Evolutionary conservation across 1,140 invertebrate species (phyloP), one percentile per base, ranked within the genome.

Genomic region (Drosophila repletoides): DNA sequence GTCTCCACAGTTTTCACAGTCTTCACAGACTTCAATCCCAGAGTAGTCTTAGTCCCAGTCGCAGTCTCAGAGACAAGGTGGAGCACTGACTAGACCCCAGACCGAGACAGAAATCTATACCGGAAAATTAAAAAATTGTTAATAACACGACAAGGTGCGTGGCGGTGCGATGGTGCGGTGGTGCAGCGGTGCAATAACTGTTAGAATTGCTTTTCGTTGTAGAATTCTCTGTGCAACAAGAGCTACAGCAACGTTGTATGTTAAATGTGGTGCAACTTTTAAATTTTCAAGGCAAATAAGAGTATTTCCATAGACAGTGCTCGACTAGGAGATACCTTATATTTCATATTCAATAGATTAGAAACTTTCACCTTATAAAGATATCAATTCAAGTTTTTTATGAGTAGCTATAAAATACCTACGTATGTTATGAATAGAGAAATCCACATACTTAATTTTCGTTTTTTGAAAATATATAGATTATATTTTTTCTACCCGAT

Each of bases 71-170:
- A 49, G 76, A 81, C 76, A 75, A 80, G 72, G 72, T 72, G 76
- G 65, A 74, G 65, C 72, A 76, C 9, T 17, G 40, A 22, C 40
- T 28, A 2, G 19, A 9, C n/a, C 12, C n/a, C 17, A 34, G 28
- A 31, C 31, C 24, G 9, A 24, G 34, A 19, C 43, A 84, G 77
- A 88, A 88, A 88, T 88, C 83, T 88, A 88, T 88, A 88, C 83
- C 83, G 83, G 83, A 88, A 88, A 88, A 88, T 88, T 88, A 88
- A 88, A 74, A 80, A 86, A 88, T 88, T 88, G 83, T 77, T 88
- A 88, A 88, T 88, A 88, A 88, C 83, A 88, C 70, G 83, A 77
- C 83, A 86, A 79, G 80, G 53, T 43, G 67, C 66, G 56, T 65
- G 83, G 74, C 74, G 59, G 9, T 53, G 55, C 12, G 29, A 45